Percentiles rank a stretch among this genome's conserved stretches.
Conservation (phyloP, 1,140 invertebrate species). For the Drosophila arizonae region DNA sequence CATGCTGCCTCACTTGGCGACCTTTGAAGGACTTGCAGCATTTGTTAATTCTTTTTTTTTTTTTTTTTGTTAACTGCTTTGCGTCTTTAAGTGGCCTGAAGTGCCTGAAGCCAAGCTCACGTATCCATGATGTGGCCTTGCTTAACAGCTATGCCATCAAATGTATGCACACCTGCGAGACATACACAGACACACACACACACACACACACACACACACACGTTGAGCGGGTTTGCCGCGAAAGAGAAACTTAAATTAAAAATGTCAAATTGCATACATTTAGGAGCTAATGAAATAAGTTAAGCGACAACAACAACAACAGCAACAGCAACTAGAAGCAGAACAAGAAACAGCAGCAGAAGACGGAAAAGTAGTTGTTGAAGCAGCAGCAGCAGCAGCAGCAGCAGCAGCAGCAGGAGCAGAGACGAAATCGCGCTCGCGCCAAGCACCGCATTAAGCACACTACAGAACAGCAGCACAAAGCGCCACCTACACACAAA, state of each 20-base stretch:
- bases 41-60: neutral
- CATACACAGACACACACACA: constrained; percentile 7
- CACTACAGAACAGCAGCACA: constrained; percentile 36
- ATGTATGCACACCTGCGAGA: constrained; percentile 13
- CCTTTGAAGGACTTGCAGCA: neutral
- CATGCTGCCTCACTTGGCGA: neutral
- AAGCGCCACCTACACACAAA: neutral
- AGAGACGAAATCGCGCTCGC: constrained; percentile 2
- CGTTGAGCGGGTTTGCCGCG: constrained; percentile 22
- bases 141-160: constrained; percentile 1
- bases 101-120: neutral
- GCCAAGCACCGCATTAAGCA: constrained; percentile 69
- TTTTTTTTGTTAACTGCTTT: neutral
- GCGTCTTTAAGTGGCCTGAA: neutral
- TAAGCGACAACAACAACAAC: constrained; percentile 70
- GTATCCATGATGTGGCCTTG: constrained; percentile 29
- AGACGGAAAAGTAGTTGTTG: constrained; percentile 17
- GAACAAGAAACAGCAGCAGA: neutral
- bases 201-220: neutral
- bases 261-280: constrained; percentile 81
- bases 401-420: neutral
- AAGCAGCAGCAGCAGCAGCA: neutral
- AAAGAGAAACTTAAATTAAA: constrained; percentile 78
- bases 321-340: constrained; percentile 19
- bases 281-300: constrained; percentile 80